These are phyloP conservation scores for Caenorhabditis virilis DNA, from an alignment of 2,888 invertebrate genomes.

Conservation along the genomic window DNA sequence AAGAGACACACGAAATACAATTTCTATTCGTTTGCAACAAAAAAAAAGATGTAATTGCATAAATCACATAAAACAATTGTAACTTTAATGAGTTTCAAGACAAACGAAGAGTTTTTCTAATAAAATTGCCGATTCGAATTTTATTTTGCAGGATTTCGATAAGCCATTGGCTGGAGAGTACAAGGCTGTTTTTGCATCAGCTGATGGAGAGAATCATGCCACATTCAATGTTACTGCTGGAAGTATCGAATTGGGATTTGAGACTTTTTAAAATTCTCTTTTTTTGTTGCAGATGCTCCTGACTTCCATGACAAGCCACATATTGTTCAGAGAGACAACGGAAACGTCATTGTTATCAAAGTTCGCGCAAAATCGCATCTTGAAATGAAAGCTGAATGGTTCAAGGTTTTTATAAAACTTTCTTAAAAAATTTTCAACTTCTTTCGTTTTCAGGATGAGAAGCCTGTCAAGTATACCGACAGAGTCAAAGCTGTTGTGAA, in stretches of 20 bases:
- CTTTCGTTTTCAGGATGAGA: slow-evolving; percentile 65
- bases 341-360: slow-evolving; percentile 67
- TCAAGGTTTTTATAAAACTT: slow-evolving; percentile 52
- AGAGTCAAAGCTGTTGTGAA: slow-evolving; percentile 65
- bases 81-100: background rate
- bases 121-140: too few species aligned
- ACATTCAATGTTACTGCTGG: slow-evolving; percentile 67
- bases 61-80: slow-evolving; percentile 30
- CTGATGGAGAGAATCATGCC: slow-evolving; percentile 64
- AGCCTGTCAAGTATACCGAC: slow-evolving; percentile 64
- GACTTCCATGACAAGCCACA: slow-evolving; percentile 69
- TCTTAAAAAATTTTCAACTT: slow-evolving; percentile 4
- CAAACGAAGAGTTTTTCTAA: background rate
- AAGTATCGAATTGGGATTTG: slow-evolving; percentile 43
- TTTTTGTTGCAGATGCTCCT: slow-evolving; percentile 64
- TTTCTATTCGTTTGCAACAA: background rate
- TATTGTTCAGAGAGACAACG: slow-evolving; percentile 68
- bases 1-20: too few species aligned
- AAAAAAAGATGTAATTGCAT: background rate
- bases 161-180: slow-evolving; percentile 67
- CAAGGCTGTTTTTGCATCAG: slow-evolving; percentile 63
- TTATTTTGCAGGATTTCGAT: slow-evolving; percentile 64
- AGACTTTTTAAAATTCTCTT: background rate
- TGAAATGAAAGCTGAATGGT: slow-evolving; percentile 68
- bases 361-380: slow-evolving; percentile 67